Conservation (phyloP, 2,113 vertebrate species). For the Gavia stellata region DNA sequence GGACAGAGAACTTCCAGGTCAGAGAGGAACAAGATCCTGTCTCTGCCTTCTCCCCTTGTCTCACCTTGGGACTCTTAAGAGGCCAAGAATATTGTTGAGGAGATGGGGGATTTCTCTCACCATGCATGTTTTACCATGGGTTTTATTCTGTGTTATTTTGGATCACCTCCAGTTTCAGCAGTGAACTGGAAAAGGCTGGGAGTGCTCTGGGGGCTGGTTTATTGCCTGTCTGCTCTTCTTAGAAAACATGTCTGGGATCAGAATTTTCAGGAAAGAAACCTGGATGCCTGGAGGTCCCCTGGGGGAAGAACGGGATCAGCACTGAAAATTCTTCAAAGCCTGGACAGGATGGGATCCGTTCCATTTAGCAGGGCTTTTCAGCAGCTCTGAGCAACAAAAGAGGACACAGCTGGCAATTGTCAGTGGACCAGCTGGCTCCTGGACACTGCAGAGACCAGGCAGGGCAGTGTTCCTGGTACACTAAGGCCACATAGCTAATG, state of each 20-base stretch:
- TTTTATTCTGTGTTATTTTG: neutral
- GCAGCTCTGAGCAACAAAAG: neutral
- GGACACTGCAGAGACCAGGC: neutral
- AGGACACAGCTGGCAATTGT: neutral
- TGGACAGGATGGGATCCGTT: neutral
- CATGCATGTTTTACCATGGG: neutral
- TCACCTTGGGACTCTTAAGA: neutral
- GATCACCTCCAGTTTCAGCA: neutral
- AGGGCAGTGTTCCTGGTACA: neutral
- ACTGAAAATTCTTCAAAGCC: neutral
- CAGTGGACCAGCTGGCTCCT: neutral
- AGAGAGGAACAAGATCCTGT: neutral
- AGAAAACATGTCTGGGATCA: neutral
- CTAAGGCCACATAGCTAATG: neutral
- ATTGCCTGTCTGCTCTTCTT: neutral
- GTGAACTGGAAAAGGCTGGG: neutral
- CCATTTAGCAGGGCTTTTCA: neutral
- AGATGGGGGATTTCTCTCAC: neutral
- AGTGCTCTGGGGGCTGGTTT: neutral
- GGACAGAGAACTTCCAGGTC: constrained; percentile 91
- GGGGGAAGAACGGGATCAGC: neutral
- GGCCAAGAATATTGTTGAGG: neutral
- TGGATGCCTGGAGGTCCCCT: neutral
- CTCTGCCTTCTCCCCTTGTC: neutral
- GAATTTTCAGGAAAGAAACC: neutral